Conservation (phyloP, 2,113 vertebrate genomes). For the Tauraco erythrolophus region DNA sequence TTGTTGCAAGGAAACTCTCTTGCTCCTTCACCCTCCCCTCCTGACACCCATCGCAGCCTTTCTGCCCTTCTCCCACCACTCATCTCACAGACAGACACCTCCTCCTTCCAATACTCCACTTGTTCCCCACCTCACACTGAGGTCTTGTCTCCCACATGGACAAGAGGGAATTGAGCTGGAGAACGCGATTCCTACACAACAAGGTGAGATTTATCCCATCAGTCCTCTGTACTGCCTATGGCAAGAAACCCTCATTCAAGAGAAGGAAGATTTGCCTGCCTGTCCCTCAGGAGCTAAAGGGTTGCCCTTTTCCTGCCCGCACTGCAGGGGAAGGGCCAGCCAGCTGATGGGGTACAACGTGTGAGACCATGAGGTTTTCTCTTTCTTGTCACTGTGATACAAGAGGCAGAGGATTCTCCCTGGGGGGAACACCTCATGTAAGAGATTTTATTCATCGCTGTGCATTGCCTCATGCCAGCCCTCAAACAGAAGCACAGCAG, state of each 20-base stretch:
- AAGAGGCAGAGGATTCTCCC: not conserved
- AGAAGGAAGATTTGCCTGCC: not conserved
- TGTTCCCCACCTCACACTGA: accelerated
- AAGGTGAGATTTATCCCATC: not conserved
- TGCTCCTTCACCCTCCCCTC: not conserved
- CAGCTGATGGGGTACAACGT: not conserved
- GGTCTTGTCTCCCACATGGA: not conserved
- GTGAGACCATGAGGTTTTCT: not conserved
- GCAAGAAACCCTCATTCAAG: not conserved
- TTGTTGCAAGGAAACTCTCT: not conserved
- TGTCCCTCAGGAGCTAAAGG: not conserved
- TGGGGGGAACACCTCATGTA: not conserved
- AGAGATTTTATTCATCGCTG: not conserved
- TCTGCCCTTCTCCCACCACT: not conserved
- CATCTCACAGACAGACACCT: not conserved
- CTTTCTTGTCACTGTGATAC: not conserved
- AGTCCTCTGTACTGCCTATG: not conserved
- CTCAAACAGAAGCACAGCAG: not conserved
- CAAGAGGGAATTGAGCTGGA: not conserved
- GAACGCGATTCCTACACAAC: not conserved
- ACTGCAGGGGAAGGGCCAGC: not conserved
- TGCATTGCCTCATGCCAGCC: not conserved
- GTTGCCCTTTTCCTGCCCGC: not conserved
- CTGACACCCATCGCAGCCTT: not conserved
- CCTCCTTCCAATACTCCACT: not conserved